phyloP scores from a whole-genome alignment of 2,113 vertebrate species.

The Cyanoliseus patagonus region DNA sequence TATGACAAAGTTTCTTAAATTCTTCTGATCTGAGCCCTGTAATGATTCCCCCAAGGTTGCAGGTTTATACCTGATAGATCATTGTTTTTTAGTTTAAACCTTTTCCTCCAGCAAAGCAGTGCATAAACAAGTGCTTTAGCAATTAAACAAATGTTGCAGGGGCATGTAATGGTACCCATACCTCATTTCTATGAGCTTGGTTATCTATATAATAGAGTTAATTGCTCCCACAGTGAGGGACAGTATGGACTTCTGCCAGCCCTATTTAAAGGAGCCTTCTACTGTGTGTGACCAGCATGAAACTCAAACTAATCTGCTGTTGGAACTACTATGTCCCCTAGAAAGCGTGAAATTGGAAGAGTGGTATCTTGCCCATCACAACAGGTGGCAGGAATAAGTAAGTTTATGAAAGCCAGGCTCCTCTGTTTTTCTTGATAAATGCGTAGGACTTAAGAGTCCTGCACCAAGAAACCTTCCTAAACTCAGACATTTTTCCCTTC shows the following conservation, averaged over 20 bases:
- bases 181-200: slow-evolving; percentile 47
- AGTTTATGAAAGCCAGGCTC: neutral
- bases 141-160: slow-evolving; percentile 58
- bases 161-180: slow-evolving; percentile 19
- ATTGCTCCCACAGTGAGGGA: slow-evolving; percentile 40
- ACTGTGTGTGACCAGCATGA: neutral
- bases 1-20: slow-evolving; percentile 22
- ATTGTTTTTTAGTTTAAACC: slow-evolving; percentile 36
- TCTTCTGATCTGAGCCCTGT: neutral
- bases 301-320: neutral
- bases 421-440: neutral
- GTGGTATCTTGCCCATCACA: neutral
- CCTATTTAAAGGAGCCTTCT: neutral
- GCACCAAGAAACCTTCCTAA: neutral
- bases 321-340: neutral
- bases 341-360: neutral
- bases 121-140: slow-evolving; percentile 40
- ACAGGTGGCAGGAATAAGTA: neutral
- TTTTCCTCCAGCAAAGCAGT: slow-evolving; percentile 28
- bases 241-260: slow-evolving; percentile 32
- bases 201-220: slow-evolving; percentile 54
- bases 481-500: neutral
- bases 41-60: neutral
- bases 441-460: neutral
- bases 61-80: slow-evolving; percentile 34